A percentile compares a stretch with the other conserved stretches of the same genome.
phyloP scores from a whole-genome alignment of 2,797 vertebrate species.

The Paratrypauchen microcephalus region DNA sequence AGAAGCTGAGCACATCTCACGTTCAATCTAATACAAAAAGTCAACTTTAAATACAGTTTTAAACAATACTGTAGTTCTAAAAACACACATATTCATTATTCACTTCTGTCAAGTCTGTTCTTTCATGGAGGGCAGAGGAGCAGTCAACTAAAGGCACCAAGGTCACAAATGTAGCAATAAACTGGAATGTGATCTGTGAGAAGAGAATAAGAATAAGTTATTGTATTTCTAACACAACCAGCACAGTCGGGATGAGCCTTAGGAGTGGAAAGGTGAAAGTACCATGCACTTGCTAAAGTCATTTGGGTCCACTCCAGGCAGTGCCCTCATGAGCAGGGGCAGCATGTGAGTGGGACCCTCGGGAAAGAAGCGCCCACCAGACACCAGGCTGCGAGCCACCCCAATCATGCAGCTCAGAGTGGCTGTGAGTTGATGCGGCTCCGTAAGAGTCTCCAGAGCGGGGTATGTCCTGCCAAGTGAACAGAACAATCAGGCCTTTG shows the following conservation, averaged over 20 bases:
- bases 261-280: constrained; percentile 31
- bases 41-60: not conserved
- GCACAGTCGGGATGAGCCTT: not conserved
- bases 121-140: constrained; percentile 89
- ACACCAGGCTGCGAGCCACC: constrained; percentile 92
- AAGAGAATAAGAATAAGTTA: not conserved
- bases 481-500: constrained; percentile 45
- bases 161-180: constrained; percentile 98
- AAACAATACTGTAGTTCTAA: not conserved
- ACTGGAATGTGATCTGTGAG: constrained; percentile 96
- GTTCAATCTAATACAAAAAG: constrained; percentile 82
- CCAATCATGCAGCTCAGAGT: constrained; percentile 97
- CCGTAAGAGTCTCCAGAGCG: constrained; percentile 94
- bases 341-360: constrained; percentile 97
- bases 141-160: constrained; percentile 99
- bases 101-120: constrained; percentile 90
- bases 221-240: not conserved
- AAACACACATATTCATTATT: constrained; percentile 25
- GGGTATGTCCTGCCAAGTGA: constrained; percentile 86
- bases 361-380: constrained; percentile 87
- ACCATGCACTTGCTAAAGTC: constrained; percentile 99
- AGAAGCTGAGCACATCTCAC: constrained; percentile 93
- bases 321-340: constrained; percentile 94
- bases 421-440: constrained; percentile 97
- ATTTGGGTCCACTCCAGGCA: constrained; percentile 96